A percentile compares a stretch with the other conserved stretches of the same genome.
These are phyloP conservation scores for Ispidina picta DNA, from an alignment of 2,797 vertebrate genomes.

Conservation along the genomic window DNA sequence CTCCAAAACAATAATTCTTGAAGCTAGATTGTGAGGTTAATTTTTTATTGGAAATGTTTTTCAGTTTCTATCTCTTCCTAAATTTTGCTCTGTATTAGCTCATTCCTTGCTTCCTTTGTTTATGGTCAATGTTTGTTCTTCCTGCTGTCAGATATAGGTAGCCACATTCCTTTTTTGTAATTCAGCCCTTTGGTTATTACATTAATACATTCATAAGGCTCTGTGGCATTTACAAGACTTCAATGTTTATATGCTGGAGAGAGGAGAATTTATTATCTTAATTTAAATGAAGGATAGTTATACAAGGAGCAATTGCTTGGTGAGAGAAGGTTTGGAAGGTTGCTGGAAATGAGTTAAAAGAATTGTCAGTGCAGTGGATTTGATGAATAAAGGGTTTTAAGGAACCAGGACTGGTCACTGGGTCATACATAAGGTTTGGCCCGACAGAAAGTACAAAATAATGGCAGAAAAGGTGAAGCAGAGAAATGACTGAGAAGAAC, in stretches of 20 bases:
- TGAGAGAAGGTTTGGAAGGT: conserved; percentile 15
- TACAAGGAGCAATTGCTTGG: not conserved
- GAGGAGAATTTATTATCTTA: not conserved
- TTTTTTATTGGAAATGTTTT: not conserved
- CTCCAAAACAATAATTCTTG: not conserved
- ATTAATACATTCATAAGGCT: not conserved
- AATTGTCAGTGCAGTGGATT: not conserved
- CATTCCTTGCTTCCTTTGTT: not conserved
- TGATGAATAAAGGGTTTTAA: not conserved
- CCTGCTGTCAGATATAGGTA: not conserved
- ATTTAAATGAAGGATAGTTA: not conserved
- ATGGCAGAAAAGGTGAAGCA: not conserved
- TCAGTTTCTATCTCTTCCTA: not conserved
- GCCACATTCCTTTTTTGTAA: not conserved
- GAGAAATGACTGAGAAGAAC: not conserved
- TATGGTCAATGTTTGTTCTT: not conserved
- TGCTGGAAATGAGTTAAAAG: not conserved
- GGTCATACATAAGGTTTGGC: not conserved
- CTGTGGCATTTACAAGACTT: not conserved
- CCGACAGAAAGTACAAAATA: not conserved
- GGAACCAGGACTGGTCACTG: not conserved
- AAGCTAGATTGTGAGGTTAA: not conserved
- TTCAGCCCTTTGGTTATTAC: not conserved
- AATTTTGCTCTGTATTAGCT: not conserved
- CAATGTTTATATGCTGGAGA: not conserved